Base-by-base conservation (phyloP, 2,888 invertebrate genomes). In the Stenchaetothrips biformis region DNA sequence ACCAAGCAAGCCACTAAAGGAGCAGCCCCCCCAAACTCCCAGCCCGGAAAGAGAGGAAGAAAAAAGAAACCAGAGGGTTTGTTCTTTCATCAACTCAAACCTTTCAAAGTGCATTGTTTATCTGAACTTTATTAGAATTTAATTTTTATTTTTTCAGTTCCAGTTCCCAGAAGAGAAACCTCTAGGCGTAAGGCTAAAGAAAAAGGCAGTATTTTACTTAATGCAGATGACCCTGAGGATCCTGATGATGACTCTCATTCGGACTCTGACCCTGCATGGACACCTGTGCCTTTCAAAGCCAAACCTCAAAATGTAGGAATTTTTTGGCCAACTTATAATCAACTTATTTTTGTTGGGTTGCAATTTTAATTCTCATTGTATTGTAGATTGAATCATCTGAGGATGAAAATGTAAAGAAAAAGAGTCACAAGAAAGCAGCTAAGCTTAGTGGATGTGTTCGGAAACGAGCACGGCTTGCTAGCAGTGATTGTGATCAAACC, bases 241-340 rank as follows among this genome's bases (percentile, higher is more conserved):
- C 87, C 88, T 48, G 90, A 92, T 86, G 90, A 90, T 85, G 89
- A 89, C 84, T 88, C 88, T 62, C 91, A 92, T 86, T 92, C 92
- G 0, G 92, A 92, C 86, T 90, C 91, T 11, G 92, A 93, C 88
- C 92, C 92, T 11, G 92, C 92, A n/a, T 93, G 92, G 92, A 92
- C 91, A n/a, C 92, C 92, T 11, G 89, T 89, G 82, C 90, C 89
- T 78, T 27, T 62, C 37, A 79, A 53, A 48, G 25, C 59, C 67
- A 79, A 79, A 37, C 25, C 47, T 59, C 67, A 27, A 37, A 80
- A 59, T 62, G 53, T 48, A 48, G 25, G 48, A 21, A 37, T 37
- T 62, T 67, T 62, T 21, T 49, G n/a, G 81, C 83, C 80, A 67
- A 79, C 79, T 81, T 13, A 49, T 53, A 16, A 18, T 77, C 21